Base-by-base conservation (phyloP, 2,888 invertebrate species). In the Lasius platythorax region DNA sequence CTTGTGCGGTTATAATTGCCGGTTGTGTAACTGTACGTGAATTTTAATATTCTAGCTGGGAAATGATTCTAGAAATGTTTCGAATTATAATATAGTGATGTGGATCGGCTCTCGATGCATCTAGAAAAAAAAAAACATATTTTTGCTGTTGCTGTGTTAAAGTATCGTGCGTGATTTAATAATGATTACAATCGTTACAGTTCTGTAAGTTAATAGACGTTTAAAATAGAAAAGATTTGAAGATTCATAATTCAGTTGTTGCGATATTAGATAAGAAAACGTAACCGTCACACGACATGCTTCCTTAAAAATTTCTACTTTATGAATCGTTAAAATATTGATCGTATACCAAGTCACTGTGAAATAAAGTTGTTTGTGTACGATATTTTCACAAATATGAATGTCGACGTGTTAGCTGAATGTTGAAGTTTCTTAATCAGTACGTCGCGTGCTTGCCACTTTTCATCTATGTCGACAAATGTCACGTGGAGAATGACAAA, bases 401-500 rank as follows among this genome's bases (percentile, higher is more conserved):
- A 30, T 11, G 40, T 56, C 30, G 43, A 23, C 33, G 30, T 58
- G 56, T 79, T 58, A 23, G 58, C 40, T 61, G 61, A 70, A 79
- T 12, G 30, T 72, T 37, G 61, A 18, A 18, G 23, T 46, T 72
- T 61, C 46, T 79, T 79, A 79, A 79, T 79, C 72, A 79, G 79
- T 58, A 37, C 37, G 12, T 79, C 28, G 79, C 79, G 61, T 79
- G 79, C 63, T 50, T 79, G 72, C 67, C 75, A 40, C 40, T 82
- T 40, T 64, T 43, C 61, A 61, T 83, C 43, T 68, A 33, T 58
- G 83, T 46, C 68, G 30, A n/a, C 40, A 68, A 23, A 68, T 70
- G 84, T 85, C 84, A 85, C 28, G 56, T 43, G 40, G 30, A 75
- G 58, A 53, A 84, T 84, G 84, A 84, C 67, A 83, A 83, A 83